Conservation (phyloP, 2,888 invertebrate genomes). For the Thymelicus lineola region DNA sequence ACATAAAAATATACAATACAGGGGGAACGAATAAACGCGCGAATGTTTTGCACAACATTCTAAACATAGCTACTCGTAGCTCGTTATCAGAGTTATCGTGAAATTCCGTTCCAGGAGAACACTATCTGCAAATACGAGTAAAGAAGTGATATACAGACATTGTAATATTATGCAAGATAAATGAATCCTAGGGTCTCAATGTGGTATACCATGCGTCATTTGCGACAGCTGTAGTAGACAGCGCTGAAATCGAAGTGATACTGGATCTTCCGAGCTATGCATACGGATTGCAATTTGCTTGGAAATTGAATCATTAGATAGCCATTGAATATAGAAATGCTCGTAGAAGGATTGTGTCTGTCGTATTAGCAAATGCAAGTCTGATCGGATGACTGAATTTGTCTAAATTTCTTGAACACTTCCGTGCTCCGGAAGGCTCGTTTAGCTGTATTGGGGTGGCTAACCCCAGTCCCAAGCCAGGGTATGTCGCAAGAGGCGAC, state of each 20-base stretch:
- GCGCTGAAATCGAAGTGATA: constrained; percentile 8
- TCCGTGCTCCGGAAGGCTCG: too few relatives aligned
- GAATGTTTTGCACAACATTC: constrained; percentile 22
- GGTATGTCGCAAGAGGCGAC: too few relatives aligned
- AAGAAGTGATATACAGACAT: constrained; percentile 15
- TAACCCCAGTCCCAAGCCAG: too few relatives aligned
- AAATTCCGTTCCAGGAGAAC: constrained; percentile 21
- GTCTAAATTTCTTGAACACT: too few relatives aligned
- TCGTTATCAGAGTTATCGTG: background rate
- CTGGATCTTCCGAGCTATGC: background rate
- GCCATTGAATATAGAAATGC: too few relatives aligned
- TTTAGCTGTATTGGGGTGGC: too few relatives aligned
- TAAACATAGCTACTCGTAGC: constrained; percentile 10
- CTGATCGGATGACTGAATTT: too few relatives aligned
- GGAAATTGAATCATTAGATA: too few relatives aligned
- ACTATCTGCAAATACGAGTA: constrained; percentile 4
- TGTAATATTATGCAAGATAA: constrained; percentile 10
- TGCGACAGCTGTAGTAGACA: constrained; percentile 18
- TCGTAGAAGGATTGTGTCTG: too few relatives aligned
- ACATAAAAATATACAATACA: background rate
- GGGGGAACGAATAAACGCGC: background rate
- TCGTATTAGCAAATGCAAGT: too few relatives aligned
- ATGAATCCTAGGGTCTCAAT: constrained; percentile 16
- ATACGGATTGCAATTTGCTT: constrained; percentile 1
- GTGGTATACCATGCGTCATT: constrained; percentile 7